phyloP scores from a whole-genome alignment of 2,797 vertebrate species.

The Bovichtus diacanthus region DNA sequence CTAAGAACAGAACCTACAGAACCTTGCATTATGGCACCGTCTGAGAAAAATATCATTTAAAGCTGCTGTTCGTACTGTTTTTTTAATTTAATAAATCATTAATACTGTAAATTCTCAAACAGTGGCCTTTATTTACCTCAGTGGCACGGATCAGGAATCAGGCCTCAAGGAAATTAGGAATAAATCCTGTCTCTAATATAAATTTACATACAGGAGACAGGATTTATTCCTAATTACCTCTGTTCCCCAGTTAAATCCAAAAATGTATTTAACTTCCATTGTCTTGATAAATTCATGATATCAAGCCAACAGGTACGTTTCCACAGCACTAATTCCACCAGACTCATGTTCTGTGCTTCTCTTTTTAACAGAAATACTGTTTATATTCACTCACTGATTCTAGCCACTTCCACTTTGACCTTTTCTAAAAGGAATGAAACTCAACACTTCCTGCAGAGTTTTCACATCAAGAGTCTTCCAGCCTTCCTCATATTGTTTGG shows the following conservation, averaged over 20 bases:
- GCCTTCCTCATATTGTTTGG: background rate
- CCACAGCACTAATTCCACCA: background rate
- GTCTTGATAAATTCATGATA: background rate
- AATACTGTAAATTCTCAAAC: conserved; percentile 6
- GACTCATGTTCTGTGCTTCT: background rate
- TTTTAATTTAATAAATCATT: conserved; percentile 20
- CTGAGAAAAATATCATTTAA: background rate
- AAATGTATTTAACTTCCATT: background rate
- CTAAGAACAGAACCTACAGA: background rate
- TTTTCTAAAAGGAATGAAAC: background rate
- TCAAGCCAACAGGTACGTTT: background rate
- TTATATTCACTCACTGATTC: background rate
- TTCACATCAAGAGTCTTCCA: background rate
- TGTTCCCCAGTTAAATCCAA: background rate
- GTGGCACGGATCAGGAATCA: background rate
- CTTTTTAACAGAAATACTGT: background rate
- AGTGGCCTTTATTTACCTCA: background rate
- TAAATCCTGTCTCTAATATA: too few relatives aligned
- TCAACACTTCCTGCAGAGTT: background rate
- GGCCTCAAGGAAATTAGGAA: too few relatives aligned
- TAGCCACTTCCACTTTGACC: background rate
- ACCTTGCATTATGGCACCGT: background rate
- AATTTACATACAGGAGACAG: too few relatives aligned
- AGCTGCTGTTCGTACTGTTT: background rate
- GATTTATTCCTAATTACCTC: background rate